Conservation (phyloP, 2,888 invertebrate species). For the Chrysodeixis includens region DNA sequence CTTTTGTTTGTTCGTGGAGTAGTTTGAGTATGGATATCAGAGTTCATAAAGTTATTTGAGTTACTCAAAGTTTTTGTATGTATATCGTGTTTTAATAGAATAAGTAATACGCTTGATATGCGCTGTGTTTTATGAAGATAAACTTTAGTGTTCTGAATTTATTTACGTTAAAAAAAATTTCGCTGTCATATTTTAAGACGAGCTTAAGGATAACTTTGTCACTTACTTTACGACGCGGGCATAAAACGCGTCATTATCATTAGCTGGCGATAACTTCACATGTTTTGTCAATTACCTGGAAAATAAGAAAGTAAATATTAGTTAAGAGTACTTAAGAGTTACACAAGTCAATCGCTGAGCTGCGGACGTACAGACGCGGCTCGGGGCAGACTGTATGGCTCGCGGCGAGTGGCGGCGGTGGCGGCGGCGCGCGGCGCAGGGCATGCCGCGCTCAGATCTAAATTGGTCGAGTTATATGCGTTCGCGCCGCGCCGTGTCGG, state of each 20-base stretch:
- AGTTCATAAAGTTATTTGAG: not conserved
- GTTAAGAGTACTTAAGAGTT: slow-evolving; percentile 8
- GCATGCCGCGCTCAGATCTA: slow-evolving; percentile 69
- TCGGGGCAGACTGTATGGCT: slow-evolving; percentile 76
- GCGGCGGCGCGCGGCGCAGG: slow-evolving; percentile 22
- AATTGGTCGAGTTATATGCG: slow-evolving; percentile 69
- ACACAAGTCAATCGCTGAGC: slow-evolving; percentile 39
- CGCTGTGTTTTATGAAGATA: not conserved
- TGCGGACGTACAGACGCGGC: slow-evolving; percentile 43
- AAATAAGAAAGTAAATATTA: slow-evolving; percentile 49
- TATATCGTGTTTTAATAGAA: no score
- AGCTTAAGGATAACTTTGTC: not conserved
- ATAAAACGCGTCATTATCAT: slow-evolving; percentile 7
- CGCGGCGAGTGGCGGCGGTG: slow-evolving; percentile 60
- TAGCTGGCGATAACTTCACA: slow-evolving; percentile 15
- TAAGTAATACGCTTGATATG: no score
- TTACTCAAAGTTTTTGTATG: not conserved
- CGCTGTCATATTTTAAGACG: no score
- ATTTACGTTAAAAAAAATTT: no score
- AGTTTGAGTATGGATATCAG: not conserved
- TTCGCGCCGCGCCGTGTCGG: slow-evolving; percentile 50
- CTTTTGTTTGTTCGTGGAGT: not conserved
- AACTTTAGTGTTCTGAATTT: no score
- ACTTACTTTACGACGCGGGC: slow-evolving; percentile 37
- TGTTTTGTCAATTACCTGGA: slow-evolving; percentile 62